Evolutionary conservation across 2,797 vertebrate genomes (phyloP).

Genomic region (Betta splendens): DNA sequence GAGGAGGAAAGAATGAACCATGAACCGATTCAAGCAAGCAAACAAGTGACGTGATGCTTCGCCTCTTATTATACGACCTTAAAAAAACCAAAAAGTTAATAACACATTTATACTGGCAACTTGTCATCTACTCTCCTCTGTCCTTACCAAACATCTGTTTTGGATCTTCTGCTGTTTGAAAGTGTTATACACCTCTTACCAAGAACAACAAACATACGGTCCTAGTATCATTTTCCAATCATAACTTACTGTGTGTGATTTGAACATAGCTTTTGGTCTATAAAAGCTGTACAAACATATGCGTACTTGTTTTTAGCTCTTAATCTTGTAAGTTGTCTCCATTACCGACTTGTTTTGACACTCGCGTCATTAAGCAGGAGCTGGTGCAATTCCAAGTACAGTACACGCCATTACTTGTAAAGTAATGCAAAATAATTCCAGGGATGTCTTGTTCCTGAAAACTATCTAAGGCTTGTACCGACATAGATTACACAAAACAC

Average conservation of each 20-base stretch:
- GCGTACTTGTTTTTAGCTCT: conserved; percentile 4
- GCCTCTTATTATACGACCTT: background rate
- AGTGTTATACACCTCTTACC: background rate
- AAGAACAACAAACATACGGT: background rate
- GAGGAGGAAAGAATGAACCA: background rate
- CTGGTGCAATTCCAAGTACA: conserved; percentile 16
- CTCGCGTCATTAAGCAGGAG: background rate
- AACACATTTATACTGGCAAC: background rate
- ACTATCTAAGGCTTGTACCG: conserved; percentile 14
- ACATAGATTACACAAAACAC: background rate
- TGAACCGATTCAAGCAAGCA: background rate
- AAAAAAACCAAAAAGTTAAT: background rate
- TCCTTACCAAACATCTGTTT: too few relatives aligned
- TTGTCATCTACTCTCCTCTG: too few relatives aligned
- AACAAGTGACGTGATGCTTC: background rate
- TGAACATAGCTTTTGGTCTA: background rate
- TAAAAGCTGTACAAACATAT: background rate
- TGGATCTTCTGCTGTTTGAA: too few relatives aligned
- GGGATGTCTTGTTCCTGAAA: conserved; percentile 2
- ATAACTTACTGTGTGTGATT: background rate
- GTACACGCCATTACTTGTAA: conserved; percentile 17
- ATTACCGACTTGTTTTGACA: conserved; percentile 47
- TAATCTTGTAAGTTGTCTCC: conserved; percentile 21
- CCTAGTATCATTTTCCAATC: background rate
- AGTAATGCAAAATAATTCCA: conserved; percentile 12